Evolutionary conservation across 1,140 invertebrate genomes (phyloP), one percentile per base, ranked within the genome.

Genomic region (Drosophila orosa): DNA sequence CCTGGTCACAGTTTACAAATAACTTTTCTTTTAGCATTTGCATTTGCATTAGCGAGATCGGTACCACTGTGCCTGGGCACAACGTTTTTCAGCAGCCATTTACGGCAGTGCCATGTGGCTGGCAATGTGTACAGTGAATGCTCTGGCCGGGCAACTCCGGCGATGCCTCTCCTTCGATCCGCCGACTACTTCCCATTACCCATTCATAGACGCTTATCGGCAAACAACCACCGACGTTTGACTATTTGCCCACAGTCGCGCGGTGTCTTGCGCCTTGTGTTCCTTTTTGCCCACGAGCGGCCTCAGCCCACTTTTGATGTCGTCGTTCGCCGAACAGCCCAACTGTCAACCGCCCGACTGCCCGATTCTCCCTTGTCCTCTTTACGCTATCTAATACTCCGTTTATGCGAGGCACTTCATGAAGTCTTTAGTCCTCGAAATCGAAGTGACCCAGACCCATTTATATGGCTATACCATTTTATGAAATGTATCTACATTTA

Each of bases 251-350:
- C 73, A 74, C 54, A 44, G 72, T 42, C 54, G 50, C 29, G 33
- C 68, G 25, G 50, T 48, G 44, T 44, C 52, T 56, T 54, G 31
- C 31, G 61, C 44, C 29, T 25, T 39, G 62, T 50, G 29, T 72
- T 69, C 71, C 58, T 71, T 61, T 60, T 61, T 82, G 83, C 66
- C 77, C 62, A 86, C 73, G 75, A 86, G 61, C 81, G 59, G 80
- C 62, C 80, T 66, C 81, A 80, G 72, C 67, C 78, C 82, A 74
- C 62, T 69, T 68, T 80, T 54, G 13, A 42, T n/a, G 58, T 45
- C 25, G 68, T 55, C 24, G 47, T 25, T 19, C 22, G 13, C 31
- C 7, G 27, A 27, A 31, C 15, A 19, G 7, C n/a, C 37, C 59
- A 9, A 52, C 22, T n/a, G 12, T n/a, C 40, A 10, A 15, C 22